Evolutionary conservation across 2,113 vertebrate genomes (phyloP).

Genomic region (Orthonyx spaldingii): DNA sequence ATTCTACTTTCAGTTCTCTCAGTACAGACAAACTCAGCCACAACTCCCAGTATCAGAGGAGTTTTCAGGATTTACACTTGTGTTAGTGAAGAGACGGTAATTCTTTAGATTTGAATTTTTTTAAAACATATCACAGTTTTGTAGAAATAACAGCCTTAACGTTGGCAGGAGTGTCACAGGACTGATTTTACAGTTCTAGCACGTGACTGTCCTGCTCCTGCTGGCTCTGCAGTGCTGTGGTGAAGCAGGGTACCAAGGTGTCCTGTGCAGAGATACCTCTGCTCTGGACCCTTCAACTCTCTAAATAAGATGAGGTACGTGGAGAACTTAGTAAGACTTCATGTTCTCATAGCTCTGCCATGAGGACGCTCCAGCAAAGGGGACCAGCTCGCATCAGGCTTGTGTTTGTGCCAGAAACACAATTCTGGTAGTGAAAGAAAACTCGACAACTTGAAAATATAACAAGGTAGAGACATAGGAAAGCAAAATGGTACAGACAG

Average conservation of each 20-base stretch:
- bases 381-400: neutral
- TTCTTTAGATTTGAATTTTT: neutral
- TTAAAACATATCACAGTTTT: neutral
- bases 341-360: neutral
- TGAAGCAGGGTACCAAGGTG: neutral
- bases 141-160: neutral
- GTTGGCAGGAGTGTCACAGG: neutral
- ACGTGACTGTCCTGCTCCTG: accelerated
- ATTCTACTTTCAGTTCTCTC: neutral
- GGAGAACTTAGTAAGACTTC: neutral
- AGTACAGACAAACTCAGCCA: neutral
- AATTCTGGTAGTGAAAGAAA: neutral
- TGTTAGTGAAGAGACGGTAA: neutral
- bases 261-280: neutral
- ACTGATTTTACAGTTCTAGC: neutral
- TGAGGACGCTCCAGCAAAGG: neutral
- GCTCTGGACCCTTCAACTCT: neutral
- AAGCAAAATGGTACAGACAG: accelerated
- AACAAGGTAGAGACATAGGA: neutral
- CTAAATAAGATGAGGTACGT: neutral
- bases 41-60: neutral
- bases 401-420: neutral
- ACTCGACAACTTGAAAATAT: neutral
- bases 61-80: neutral
- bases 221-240: neutral